Conservation (phyloP, 2,888 invertebrate genomes). For the Sabatieria punctata region DNA sequence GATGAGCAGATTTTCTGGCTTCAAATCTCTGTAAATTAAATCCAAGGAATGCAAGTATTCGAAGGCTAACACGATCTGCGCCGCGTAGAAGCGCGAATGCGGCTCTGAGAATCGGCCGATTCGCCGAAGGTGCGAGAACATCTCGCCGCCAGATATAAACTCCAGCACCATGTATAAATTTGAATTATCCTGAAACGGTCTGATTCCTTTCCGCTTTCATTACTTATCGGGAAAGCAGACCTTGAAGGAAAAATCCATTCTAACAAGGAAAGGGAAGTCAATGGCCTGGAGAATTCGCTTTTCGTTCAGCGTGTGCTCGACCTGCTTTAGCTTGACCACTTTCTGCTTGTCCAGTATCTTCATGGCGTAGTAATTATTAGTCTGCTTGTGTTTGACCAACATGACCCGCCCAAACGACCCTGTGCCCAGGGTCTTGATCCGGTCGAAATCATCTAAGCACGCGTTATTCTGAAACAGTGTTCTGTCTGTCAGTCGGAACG, state of each 20-base stretch:
- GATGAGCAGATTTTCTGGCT: constrained; percentile 31
- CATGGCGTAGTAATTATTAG: constrained; percentile 89
- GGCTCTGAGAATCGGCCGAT: constrained; percentile 92
- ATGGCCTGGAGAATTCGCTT: constrained; percentile 97
- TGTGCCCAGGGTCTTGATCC: constrained; percentile 95
- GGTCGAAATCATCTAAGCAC: constrained; percentile 87
- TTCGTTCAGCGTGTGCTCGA: constrained; percentile 97
- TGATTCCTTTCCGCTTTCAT: background rate
- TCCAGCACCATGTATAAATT: constrained; percentile 99
- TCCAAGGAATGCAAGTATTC: constrained; percentile 98
- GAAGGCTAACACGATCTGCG: constrained; percentile 96
- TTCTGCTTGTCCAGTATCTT: constrained; percentile 99
- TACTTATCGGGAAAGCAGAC: constrained; percentile 23
- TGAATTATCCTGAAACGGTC: constrained; percentile 61
- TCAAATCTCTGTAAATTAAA: constrained; percentile 66
- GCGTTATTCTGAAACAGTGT: constrained; percentile 57
- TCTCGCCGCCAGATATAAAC: constrained; percentile 97
- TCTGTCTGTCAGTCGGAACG: background rate
- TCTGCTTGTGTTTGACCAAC: constrained; percentile 96
- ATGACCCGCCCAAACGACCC: constrained; percentile 98
- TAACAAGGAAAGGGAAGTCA: constrained; percentile 95
- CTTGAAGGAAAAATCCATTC: constrained; percentile 95
- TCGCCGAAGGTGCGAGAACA: constrained; percentile 97
- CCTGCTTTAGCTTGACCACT: constrained; percentile 97
- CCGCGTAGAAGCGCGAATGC: constrained; percentile 94